Base-by-base conservation (phyloP, 1,140 invertebrate species). In the Platyura marginata region DNA sequence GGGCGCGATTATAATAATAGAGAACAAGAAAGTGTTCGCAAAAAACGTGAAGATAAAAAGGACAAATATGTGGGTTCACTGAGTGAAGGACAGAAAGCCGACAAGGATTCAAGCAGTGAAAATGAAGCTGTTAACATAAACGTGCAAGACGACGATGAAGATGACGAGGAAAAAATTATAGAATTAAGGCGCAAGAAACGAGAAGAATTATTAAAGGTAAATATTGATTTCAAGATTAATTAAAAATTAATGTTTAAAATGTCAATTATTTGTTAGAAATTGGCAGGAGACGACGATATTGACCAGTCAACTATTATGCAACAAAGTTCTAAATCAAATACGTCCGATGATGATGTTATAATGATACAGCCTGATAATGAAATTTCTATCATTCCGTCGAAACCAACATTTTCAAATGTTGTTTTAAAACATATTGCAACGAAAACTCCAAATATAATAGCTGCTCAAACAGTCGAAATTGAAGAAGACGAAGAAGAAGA, bases 81-180 rank as follows among this genome's bases (percentile, higher is more conserved):
- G n/a, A 88, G 83, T 42, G 86, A 90, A 62, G 84, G 81, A 13
- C 64, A 83, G 40, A 74, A 76, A 44, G 59, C 68, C 18, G 67
- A 76, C 40, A 70, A 68, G 15, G 75, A 71, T 20, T 73, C 60
- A 46, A 77, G 63, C 46, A 65, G 52, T 51, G 75, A 71, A 48
- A 73, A 71, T 57, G 69, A 75, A 47, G 63, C 70, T 16, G 71
- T 75, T 53, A 71, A 79, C 44, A 77, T 85, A 45, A 76, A 88
- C 39, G 81, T 87, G 46, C 75, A 82, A 42, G 77, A 79, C 46
- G 65, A 74, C 20, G 82, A 88, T 36, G 91, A 94, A 47, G 90
- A 94, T 62, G 87, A 93, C 59, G 91, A 94, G 58, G 87, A 95
- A 61, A 76, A 79, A 45, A 89, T 95, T 52, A 96, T 96, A 62